Percentiles rank a stretch among this genome's conserved stretches.
Conservation (phyloP, 2,888 invertebrate species). For the Eremobia ochroleuca region DNA sequence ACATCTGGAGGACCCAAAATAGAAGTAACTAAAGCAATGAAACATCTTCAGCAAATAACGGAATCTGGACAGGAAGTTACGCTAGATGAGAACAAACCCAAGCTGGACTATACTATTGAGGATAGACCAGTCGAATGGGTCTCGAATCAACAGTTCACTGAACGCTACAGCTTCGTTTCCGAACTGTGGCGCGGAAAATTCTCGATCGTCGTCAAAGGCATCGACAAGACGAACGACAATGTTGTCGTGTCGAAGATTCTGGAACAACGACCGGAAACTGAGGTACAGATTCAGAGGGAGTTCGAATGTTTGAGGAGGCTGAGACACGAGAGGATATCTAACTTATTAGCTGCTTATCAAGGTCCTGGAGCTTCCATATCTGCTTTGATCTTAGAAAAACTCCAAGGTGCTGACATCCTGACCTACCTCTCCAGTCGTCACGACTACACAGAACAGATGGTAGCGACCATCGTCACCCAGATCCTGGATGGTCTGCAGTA, state of each 20-base stretch:
- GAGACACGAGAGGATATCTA: constrained; percentile 97
- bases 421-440: constrained; percentile 97
- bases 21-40: constrained; percentile 95
- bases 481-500: constrained; percentile 97
- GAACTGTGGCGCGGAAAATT: constrained; percentile 96
- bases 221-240: constrained; percentile 94
- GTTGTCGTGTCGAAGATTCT: constrained; percentile 96
- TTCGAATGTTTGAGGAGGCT: constrained; percentile 95
- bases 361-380: constrained; percentile 93
- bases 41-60: constrained; percentile 95
- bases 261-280: constrained; percentile 92
- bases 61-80: constrained; percentile 94
- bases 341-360: constrained; percentile 93
- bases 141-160: constrained; percentile 92
- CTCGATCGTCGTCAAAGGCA: constrained; percentile 95
- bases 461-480: constrained; percentile 96
- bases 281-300: constrained; percentile 94
- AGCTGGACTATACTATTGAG: constrained; percentile 94
- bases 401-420: constrained; percentile 97
- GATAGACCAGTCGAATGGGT: constrained; percentile 94
- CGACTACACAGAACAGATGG: constrained; percentile 98
- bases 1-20: constrained; percentile 93
- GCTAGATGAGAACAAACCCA: constrained; percentile 92
- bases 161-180: constrained; percentile 96
- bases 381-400: constrained; percentile 94